Evolutionary conservation across 1,140 invertebrate genomes (phyloP).

Genomic region (Drosophila tsacasi): DNA sequence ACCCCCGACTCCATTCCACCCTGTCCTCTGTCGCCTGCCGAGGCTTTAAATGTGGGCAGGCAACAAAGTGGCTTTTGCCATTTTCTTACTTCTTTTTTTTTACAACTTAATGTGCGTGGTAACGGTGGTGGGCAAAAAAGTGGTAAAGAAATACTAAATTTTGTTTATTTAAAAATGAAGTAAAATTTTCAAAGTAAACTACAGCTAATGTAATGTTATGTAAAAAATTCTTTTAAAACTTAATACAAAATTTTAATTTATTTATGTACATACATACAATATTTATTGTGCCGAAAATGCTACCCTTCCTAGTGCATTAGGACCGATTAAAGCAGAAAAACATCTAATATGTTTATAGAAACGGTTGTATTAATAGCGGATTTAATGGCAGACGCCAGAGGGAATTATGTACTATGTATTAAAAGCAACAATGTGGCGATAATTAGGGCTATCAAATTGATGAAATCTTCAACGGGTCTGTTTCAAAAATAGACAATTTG

Average conservation of each 20-base stretch:
- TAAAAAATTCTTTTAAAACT: too few species aligned
- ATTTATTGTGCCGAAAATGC: not conserved
- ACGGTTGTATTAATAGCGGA: not conserved
- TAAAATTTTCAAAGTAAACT: too few species aligned
- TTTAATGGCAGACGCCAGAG: not conserved
- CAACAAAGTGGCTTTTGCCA: constrained; percentile 37
- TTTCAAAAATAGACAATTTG: not conserved
- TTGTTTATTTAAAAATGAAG: not conserved
- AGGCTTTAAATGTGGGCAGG: constrained; percentile 40
- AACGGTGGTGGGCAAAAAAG: constrained; percentile 5
- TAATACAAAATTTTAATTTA: too few species aligned
- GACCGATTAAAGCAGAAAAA: not conserved
- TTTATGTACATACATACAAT: too few species aligned
- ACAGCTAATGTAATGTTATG: too few species aligned
- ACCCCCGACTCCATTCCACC: not conserved
- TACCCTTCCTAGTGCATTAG: not conserved
- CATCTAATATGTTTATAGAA: not conserved
- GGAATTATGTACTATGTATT: not conserved
- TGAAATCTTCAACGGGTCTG: constrained; percentile 4
- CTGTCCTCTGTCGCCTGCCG: constrained; percentile 2
- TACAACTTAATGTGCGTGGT: constrained; percentile 16
- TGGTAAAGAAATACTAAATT: not conserved
- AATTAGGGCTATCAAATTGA: constrained; percentile 5
- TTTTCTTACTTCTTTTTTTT: constrained; percentile 23
- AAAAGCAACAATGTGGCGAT: constrained; percentile 6